A percentile compares a stretch with the other conserved stretches of the same genome.
These are phyloP conservation scores for Elaphurus davidianus DNA, from an alignment of 2,113 vertebrate genomes.

Conservation along the genomic window DNA sequence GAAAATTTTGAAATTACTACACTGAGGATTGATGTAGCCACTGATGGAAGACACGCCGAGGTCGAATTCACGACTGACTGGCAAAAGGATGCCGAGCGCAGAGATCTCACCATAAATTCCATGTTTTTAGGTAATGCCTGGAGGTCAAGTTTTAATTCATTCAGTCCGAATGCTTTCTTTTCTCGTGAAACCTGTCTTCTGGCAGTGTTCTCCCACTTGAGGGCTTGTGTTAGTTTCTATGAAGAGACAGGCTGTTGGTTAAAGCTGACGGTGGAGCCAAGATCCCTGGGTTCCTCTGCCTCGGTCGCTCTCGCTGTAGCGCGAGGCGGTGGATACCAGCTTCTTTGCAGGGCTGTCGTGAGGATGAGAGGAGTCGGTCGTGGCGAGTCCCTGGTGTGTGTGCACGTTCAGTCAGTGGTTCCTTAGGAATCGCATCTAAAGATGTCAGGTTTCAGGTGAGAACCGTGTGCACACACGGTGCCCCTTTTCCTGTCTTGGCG, in stretches of 20 bases:
- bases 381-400: not conserved
- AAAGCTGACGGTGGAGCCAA: not conserved
- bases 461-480: rapidly evolving
- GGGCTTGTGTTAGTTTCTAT: not conserved
- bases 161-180: not conserved
- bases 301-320: too few relatives aligned
- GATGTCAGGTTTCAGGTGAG: not conserved
- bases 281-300: not conserved
- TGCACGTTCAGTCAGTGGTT: not conserved
- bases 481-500: not conserved
- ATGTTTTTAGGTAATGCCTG: slow-evolving; percentile 95
- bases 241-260: not conserved
- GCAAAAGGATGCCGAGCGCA: slow-evolving; percentile 93
- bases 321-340: rapidly evolving
- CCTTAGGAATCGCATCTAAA: not conserved
- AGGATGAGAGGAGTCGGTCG: not conserved
- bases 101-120: slow-evolving; percentile 97
- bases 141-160: not conserved
- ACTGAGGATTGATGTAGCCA: slow-evolving; percentile 91
- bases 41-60: slow-evolving; percentile 93
- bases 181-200: not conserved
- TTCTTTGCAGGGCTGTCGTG: not conserved
- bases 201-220: not conserved
- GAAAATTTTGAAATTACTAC: slow-evolving; percentile 98
- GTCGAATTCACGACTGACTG: slow-evolving; percentile 97